Base-by-base conservation (phyloP, 2,797 vertebrate genomes). In the Cygnus olor region DNA sequence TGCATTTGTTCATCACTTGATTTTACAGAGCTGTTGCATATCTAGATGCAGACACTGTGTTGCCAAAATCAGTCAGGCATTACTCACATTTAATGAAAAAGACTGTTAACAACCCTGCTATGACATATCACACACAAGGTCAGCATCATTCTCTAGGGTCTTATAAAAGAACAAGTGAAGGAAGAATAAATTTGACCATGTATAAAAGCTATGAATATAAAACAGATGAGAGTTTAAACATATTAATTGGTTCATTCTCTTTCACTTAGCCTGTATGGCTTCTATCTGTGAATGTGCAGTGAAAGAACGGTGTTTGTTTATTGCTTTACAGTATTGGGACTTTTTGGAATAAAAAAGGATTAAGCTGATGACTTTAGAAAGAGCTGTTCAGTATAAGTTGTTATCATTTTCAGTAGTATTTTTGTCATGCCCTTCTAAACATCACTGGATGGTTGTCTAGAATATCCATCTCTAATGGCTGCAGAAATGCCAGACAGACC, bases 1-100 rank as follows among this genome's bases (percentile, higher is more conserved):
- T 89, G 38, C 71, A 61, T 93, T 93, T 93, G 30, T 73, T 90
- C n/a, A 30, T 93, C 1, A 57, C 73, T 84, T 85, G 78, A 56
- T 77, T 93, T 90, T 79, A 66, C 32, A 32, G 73, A 81, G 58
- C 32, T 90, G 27, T 58, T 85, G 32, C 0, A 0, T 88, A 24
- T 77, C 56, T 60, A 74, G 34, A 53, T 0, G 1, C n/a, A 66
- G 11, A 15, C 28, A 30, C 80, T 47, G 47, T 24, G 20, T 21
- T 64, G 42, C 80, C 88, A 36, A 83, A 78, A 86, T 92, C 74
- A 88, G 64, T n/a, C 64, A 88, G 70, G 70, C 38, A 49, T 79
- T 80, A 22, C n/a, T 34, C 1, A 2, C 8, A 2, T 51, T 77
- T 88, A 65, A 60, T 80, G 88, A 84, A 60, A 68, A 76, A 28